Evolutionary conservation across 92 coral and sea anemone species (phyloP), one percentile per base, ranked within the genome.

Genomic region (Heliopora coerulea): DNA sequence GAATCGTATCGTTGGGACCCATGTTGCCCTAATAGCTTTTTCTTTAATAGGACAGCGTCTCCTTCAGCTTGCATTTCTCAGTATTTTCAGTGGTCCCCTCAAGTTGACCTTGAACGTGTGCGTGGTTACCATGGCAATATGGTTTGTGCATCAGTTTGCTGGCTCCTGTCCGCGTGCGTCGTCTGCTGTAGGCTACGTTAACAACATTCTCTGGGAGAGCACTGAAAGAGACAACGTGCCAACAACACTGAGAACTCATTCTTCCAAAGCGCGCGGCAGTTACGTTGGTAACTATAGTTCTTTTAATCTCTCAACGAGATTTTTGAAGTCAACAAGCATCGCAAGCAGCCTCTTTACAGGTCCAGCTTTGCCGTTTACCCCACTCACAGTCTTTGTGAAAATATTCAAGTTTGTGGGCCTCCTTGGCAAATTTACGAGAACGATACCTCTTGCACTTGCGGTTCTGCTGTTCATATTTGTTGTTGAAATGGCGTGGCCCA

Each of bases 121-220:
- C 65, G 30, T 59, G 34, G 65, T 59, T 24, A n/a, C 65, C 65
- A 59, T 59, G 65, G 65, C 35, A 29, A 59, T 59, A 24, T 59
- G 65, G 65, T 24, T 59, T 15, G 3, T 59, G 25, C 29, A 59
- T 15, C 8, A 59, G 65, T 59, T n/a, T 9, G 24, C 65, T n/a
- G 65, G 65, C 14, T 24, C 17, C 25, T 59, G 65, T 59, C 3
- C 31, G 65, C 35, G 35, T n/a, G 65, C 29, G 4, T n/a, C 65
- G 35, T 59, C 65, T 24, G 65, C 0, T n/a, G 29, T 59, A n/a
- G 24, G 19, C 23, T 24, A 59, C 65, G 24, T 59, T 29, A 3
- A n/a, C 35, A 23, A n/a, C 30, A 34, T 24, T n/a, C 34, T 59
- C 34, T 59, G 65, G 65, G 65, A 59, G 24, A 23, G 10, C 35